phyloP scores from a whole-genome alignment of 2,888 invertebrate species.

The Rhogogaster chlorosoma region DNA sequence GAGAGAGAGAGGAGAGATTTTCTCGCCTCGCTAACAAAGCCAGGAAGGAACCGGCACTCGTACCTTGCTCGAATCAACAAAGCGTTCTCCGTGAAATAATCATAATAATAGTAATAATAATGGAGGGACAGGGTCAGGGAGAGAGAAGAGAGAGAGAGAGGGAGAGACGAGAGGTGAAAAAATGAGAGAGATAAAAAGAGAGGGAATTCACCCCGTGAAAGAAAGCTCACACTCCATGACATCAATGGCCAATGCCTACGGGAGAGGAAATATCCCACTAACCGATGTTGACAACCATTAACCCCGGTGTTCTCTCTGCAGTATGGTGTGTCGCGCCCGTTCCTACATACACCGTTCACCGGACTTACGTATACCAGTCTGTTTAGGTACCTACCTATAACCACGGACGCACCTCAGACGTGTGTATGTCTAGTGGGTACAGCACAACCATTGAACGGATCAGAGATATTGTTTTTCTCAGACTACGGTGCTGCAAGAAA shows the following conservation, averaged over 20 bases:
- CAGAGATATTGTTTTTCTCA: constrained; percentile 45
- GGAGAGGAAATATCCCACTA: constrained; percentile 76
- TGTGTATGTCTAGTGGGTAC: neutral
- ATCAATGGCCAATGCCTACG: constrained; percentile 75
- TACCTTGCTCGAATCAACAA: constrained; percentile 62
- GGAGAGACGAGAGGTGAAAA: neutral
- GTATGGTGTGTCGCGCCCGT: neutral
- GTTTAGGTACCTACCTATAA: neutral
- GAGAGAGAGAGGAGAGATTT: constrained; percentile 64
- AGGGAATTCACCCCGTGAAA: constrained; percentile 56
- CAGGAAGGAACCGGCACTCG: constrained; percentile 68
- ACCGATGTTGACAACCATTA: constrained; percentile 77
- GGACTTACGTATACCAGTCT: neutral
- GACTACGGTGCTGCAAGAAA: constrained; percentile 6
- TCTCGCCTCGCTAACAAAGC: constrained; percentile 77
- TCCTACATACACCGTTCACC: neutral
- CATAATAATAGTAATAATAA: constrained; percentile 40
- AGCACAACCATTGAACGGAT: constrained; percentile 5
- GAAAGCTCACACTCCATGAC: constrained; percentile 64
- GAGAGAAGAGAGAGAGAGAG: constrained; percentile 1
- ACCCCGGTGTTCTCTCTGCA: constrained; percentile 60
- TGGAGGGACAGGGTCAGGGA: constrained; percentile 13
- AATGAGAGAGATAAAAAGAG: neutral
- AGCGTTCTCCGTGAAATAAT: constrained; percentile 67
- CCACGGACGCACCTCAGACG: neutral